Evolutionary conservation across 2,888 invertebrate genomes (phyloP).

Genomic region (Eupithecia pulchellata): DNA sequence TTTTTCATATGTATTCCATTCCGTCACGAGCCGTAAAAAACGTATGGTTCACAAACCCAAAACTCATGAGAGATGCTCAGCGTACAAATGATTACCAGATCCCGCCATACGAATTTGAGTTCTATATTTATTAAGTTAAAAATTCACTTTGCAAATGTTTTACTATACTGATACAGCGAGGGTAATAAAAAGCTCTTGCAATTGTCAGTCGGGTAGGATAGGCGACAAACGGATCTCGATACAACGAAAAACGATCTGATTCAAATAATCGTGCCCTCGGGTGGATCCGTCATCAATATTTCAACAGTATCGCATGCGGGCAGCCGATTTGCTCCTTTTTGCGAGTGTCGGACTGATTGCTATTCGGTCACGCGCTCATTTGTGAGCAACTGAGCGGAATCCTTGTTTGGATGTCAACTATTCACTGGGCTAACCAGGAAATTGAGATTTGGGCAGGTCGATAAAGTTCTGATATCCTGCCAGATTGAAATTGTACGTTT

Average conservation of each 20-base stretch:
- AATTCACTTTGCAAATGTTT: constrained; percentile 33
- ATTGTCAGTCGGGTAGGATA: constrained; percentile 61
- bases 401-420: constrained; percentile 35
- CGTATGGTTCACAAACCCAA: constrained; percentile 58
- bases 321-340: constrained; percentile 60
- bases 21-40: constrained; percentile 61
- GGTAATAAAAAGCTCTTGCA: constrained; percentile 63
- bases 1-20: constrained; percentile 62
- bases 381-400: constrained; percentile 46
- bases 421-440: constrained; percentile 25
- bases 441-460: constrained; percentile 14
- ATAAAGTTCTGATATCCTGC: constrained; percentile 15
- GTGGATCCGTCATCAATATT: constrained; percentile 72
- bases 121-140: constrained; percentile 41
- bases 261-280: constrained; percentile 69
- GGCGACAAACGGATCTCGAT: constrained; percentile 56
- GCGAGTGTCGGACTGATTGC: constrained; percentile 60
- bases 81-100: constrained; percentile 37
- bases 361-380: constrained; percentile 60
- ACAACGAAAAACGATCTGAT: constrained; percentile 59
- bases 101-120: constrained; percentile 47
- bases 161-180: constrained; percentile 40
- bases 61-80: constrained; percentile 52
- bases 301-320: constrained; percentile 64
- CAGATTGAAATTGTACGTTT: constrained; percentile 11